Conservation (phyloP, 2,113 vertebrate genomes). For the Ursus arctos region DNA sequence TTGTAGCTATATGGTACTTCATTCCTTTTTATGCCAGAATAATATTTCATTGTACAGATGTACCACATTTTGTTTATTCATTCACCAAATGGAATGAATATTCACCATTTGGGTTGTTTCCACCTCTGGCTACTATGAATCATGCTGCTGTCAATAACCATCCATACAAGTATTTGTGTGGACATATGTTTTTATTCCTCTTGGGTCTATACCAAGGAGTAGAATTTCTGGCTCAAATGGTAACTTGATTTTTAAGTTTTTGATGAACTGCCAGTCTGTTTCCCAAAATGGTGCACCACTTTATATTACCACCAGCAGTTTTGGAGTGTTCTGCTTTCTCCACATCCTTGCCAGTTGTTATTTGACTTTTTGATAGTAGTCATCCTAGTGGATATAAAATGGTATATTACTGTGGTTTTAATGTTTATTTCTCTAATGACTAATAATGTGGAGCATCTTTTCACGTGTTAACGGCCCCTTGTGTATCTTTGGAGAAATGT, state of each 20-base stretch:
- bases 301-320: neutral
- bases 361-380: neutral
- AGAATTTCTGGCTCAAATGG: neutral
- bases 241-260: constrained; percentile 29
- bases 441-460: neutral
- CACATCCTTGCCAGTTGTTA: neutral
- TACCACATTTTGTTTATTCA: neutral
- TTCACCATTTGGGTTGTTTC: neutral
- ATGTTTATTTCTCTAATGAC: constrained; percentile 58
- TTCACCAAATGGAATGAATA: neutral
- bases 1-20: neutral
- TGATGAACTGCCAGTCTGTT: neutral
- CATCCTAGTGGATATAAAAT: neutral
- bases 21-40: constrained; percentile 28
- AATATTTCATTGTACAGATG: neutral
- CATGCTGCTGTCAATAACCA: neutral
- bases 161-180: neutral
- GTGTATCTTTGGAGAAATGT: constrained; percentile 8
- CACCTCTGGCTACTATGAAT: neutral
- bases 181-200: constrained; percentile 33
- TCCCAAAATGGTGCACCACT: neutral
- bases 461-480: neutral
- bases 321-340: neutral
- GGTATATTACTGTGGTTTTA: constrained; percentile 23
- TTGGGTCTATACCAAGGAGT: neutral